A percentile compares a stretch with the other conserved stretches of the same genome.
Conservation (phyloP, 2,888 invertebrate genomes). For the Bombyx huttoni region DNA sequence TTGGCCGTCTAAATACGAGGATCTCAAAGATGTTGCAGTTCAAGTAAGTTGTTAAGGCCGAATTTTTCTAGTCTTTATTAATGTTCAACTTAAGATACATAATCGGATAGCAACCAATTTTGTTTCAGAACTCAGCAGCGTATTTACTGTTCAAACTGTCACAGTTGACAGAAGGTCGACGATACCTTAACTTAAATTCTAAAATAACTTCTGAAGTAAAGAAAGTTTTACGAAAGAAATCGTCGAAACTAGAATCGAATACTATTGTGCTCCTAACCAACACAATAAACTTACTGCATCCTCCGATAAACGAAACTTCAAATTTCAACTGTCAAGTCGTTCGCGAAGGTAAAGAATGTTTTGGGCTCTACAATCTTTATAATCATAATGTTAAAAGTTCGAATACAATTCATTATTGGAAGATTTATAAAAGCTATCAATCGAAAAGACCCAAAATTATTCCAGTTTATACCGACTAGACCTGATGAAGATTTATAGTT, state of each 20-base stretch:
- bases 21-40: slow-evolving; percentile 25
- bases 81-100: background rate
- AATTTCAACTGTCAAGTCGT: slow-evolving; percentile 31
- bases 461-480: slow-evolving; percentile 25
- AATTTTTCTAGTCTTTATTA: too few species aligned
- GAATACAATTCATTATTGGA: background rate
- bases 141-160: slow-evolving; percentile 36
- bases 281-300: slow-evolving; percentile 32
- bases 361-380: slow-evolving; percentile 12
- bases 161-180: slow-evolving; percentile 46
- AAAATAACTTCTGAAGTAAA: slow-evolving; percentile 49
- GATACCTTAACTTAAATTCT: slow-evolving; percentile 49
- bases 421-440: slow-evolving; percentile 1
- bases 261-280: slow-evolving; percentile 31
- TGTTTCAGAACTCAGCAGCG: slow-evolving; percentile 40
- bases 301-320: slow-evolving; percentile 22
- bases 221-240: slow-evolving; percentile 36
- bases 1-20: slow-evolving; percentile 39
- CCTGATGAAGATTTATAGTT: slow-evolving; percentile 13
- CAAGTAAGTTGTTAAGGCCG: slow-evolving; percentile 24
- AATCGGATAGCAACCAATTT: background rate
- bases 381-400: slow-evolving; percentile 1
- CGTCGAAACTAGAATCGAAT: slow-evolving; percentile 24
- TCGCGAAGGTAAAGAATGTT: slow-evolving; percentile 40
- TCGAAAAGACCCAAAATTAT: slow-evolving; percentile 23